Percentiles rank a stretch among this genome's conserved stretches.
These are phyloP conservation scores for Erpornis zantholeuca DNA, from an alignment of 2,113 vertebrate genomes.

Conservation along the genomic window DNA sequence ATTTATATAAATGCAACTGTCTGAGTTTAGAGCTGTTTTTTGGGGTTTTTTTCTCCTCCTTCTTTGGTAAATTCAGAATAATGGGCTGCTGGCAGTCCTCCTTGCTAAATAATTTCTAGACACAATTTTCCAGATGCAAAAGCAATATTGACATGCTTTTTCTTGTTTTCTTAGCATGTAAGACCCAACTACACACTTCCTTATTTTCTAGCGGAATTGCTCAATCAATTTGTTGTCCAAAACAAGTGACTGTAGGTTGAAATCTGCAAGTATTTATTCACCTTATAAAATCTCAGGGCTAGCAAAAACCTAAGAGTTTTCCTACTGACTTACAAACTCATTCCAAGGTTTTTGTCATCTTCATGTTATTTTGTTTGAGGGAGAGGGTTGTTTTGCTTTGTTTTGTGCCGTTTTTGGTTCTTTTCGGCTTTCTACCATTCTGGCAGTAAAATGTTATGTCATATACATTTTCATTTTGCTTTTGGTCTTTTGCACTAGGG, in stretches of 20 bases:
- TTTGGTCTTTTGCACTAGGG: neutral
- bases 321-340: neutral
- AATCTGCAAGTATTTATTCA: neutral
- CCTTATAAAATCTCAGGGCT: neutral
- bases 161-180: neutral
- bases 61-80: neutral
- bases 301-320: neutral
- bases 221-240: neutral
- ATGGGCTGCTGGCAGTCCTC: neutral
- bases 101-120: neutral
- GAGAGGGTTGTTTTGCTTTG: neutral
- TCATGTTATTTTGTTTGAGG: neutral
- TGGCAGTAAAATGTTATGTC: neutral
- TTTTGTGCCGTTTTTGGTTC: fast-evolving
- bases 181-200: neutral
- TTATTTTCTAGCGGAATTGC: neutral
- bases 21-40: neutral
- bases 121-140: neutral
- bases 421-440: neutral
- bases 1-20: neutral
- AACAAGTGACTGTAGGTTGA: neutral
- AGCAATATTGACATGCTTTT: neutral
- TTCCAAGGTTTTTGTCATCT: neutral
- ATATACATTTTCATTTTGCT: neutral
- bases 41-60: neutral